Evolutionary conservation across 1,140 invertebrate species (phyloP).

Genomic region (Lordiphosa mommai): DNA sequence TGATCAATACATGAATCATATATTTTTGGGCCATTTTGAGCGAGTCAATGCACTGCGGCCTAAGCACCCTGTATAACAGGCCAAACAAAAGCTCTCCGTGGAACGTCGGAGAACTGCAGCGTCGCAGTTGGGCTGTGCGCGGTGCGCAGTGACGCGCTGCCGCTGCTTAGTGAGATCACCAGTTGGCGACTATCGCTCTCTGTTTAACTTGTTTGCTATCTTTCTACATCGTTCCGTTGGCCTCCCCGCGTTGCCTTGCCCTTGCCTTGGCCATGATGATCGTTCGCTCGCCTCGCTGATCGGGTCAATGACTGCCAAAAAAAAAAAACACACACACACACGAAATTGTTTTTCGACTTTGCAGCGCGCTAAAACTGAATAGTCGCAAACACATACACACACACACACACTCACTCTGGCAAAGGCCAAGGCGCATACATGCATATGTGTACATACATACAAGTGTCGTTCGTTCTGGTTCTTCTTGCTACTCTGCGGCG

Average conservation of each 20-base stretch:
- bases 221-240: constrained; percentile 54
- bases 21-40: constrained; percentile 31
- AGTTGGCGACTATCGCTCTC: constrained; percentile 50
- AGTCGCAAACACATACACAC: constrained; percentile 40
- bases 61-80: constrained; percentile 24
- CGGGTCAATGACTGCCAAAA: constrained; percentile 74
- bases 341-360: constrained; percentile 52
- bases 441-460: constrained; percentile 43
- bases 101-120: not conserved
- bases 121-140: constrained; percentile 1
- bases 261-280: constrained; percentile 51
- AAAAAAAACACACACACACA: constrained; percentile 35
- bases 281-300: constrained; percentile 35
- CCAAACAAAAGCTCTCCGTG: not conserved
- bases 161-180: constrained; percentile 22
- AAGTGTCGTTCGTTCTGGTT: constrained; percentile 66
- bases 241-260: constrained; percentile 1
- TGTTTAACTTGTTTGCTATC: constrained; percentile 75
- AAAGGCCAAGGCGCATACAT: too few species aligned
- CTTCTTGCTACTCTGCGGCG: constrained; percentile 4
- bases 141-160: constrained; percentile 3
- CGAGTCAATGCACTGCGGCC: constrained; percentile 38
- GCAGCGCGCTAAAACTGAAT: constrained; percentile 59
- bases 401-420: not conserved
- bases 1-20: constrained; percentile 30